phyloP scores from a whole-genome alignment of 2,797 vertebrate species.

The Anguilla megastoma region DNA sequence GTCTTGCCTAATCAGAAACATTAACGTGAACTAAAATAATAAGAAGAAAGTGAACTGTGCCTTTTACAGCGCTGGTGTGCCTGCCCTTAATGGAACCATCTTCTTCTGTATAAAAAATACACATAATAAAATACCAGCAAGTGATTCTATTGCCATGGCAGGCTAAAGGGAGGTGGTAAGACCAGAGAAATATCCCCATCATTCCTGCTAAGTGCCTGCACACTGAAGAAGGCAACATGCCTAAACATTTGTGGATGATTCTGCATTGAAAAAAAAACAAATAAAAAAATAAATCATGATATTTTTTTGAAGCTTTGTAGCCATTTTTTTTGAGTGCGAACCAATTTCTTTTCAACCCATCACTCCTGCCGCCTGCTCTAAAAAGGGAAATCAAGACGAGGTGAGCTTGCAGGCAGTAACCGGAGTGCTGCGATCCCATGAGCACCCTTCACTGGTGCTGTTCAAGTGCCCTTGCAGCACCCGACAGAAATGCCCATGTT shows the following conservation, averaged over 20 bases:
- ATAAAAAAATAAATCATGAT: too few species aligned
- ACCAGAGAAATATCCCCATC: conserved; percentile 14
- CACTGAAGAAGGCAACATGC: too few species aligned
- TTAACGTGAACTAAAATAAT: too few species aligned
- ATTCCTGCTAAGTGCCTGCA: neutral
- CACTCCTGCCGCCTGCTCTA: neutral
- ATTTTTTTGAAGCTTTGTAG: too few species aligned
- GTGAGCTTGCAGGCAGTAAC: neutral
- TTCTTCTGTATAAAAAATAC: conserved; percentile 38
- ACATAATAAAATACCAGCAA: conserved; percentile 28
- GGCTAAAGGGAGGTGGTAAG: conserved; percentile 33
- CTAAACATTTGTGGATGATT: too few species aligned
- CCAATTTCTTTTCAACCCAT: neutral
- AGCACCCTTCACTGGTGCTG: conserved; percentile 21
- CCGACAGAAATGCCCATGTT: neutral
- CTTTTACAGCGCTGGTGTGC: conserved; percentile 37
- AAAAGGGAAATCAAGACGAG: conserved; percentile 7
- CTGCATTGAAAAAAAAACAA: too few species aligned
- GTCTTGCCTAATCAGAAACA: too few species aligned
- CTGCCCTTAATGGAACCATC: conserved; percentile 7
- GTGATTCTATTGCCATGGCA: conserved; percentile 33
- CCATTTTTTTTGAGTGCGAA: too few species aligned
- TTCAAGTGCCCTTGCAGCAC: neutral
- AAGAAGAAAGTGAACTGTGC: too few species aligned
- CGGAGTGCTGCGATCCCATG: conserved; percentile 11